A percentile compares a stretch with the other conserved stretches of the same genome.
Evolutionary conservation across 2,113 vertebrate species (phyloP).

Genomic region (Crotophaga sulcirostris): DNA sequence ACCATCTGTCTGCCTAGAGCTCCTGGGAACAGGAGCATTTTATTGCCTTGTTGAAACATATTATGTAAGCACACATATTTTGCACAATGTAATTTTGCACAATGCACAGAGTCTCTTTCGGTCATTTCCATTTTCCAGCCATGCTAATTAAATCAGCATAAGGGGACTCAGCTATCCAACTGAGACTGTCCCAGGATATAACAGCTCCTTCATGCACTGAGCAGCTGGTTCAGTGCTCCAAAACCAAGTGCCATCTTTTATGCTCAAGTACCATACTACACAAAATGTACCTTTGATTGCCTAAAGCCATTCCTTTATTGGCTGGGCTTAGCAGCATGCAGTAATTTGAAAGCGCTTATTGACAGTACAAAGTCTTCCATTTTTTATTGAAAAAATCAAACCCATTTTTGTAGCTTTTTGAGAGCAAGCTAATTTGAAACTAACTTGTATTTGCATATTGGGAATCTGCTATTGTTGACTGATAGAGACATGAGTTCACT

Average conservation of each 20-base stretch:
- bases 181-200: constrained; percentile 10
- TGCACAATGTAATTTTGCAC: constrained; percentile 23
- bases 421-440: background rate
- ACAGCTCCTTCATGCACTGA: background rate
- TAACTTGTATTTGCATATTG: background rate
- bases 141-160: constrained; percentile 47
- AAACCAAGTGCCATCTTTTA: constrained; percentile 11
- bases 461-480: background rate
- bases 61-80: constrained; percentile 46
- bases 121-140: constrained; percentile 49
- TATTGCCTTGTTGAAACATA: background rate
- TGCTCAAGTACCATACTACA: background rate
- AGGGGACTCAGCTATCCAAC: constrained; percentile 7
- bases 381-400: background rate
- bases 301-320: background rate
- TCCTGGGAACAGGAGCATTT: background rate
- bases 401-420: background rate
- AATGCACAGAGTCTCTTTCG: constrained; percentile 1
- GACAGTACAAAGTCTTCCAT: background rate
- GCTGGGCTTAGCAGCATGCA: background rate
- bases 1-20: constrained; percentile 32
- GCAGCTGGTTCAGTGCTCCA: constrained; percentile 13
- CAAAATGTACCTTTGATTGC: background rate
- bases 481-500: background rate
- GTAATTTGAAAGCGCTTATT: background rate